Evolutionary conservation across 2,888 invertebrate species (phyloP), one percentile per base, ranked within the genome.

Genomic region (Ophion costatus): DNA sequence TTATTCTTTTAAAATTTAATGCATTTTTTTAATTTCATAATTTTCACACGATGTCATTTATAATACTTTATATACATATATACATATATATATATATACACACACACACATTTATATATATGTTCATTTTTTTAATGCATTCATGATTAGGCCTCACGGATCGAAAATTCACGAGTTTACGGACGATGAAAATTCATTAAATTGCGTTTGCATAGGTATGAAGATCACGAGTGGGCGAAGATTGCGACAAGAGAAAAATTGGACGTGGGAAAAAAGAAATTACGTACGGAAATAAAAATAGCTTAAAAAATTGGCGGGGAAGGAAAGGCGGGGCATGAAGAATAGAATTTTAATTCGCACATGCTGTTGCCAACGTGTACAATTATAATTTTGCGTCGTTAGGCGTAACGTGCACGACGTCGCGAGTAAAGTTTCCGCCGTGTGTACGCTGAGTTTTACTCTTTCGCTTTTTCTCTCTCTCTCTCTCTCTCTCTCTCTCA

Each of bases 381-480:
- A 83, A 86, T 86, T 86, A 86, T 83, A 81, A 86, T 86, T 86
- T 80, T 75, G 22, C 70, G 81, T 84, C 83, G 81, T 86, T 83
- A 80, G 78, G 78, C 38, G 81, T 70, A 81, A 67, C 85, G 78
- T 76, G 80, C 61, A 71, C 29, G 38, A 6, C 67, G 73, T 17
- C 61, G 33, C 59, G 71, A 81, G 75, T 81, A 83, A 83, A 81
- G 74, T 84, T 81, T 59, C 61, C 64, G 33, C 70, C 51, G 17
- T 24, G 67, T 59, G 67, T 73, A 67, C 66, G 9, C 38, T 59
- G 22, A 17, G 7, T 29, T 56, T 29, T 14, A n/a, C n/a, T 56
- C 22, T 59, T 11, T 38, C 17, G 1, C 29, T 42, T n/a, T 57
- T 6, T 76, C 10, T 76, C 33, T 10, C 24, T 71, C 29, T 56